These are phyloP conservation scores for Cephalopholis sonnerati DNA, from an alignment of 2,113 vertebrate species.

Conservation along the genomic window DNA sequence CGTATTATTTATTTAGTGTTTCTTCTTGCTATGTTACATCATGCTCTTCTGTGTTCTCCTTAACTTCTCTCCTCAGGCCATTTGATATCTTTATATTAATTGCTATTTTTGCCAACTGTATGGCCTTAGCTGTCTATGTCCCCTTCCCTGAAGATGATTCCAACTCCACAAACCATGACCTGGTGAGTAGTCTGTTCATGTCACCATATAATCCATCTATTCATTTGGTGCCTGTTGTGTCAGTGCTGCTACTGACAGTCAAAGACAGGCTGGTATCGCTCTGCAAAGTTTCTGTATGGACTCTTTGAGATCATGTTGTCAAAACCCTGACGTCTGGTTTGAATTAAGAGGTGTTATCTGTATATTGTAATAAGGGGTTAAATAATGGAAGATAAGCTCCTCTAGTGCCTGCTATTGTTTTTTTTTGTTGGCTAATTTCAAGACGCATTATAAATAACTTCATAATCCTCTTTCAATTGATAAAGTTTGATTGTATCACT, in stretches of 20 bases:
- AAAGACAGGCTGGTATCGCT: background rate
- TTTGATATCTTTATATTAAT: slow-evolving; percentile 99
- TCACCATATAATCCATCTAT: background rate
- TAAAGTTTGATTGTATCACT: slow-evolving; percentile 8
- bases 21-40: background rate
- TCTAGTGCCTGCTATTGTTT: background rate
- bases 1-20: background rate
- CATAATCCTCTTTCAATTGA: slow-evolving; percentile 17
- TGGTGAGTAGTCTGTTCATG: slow-evolving; percentile 89
- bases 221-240: background rate
- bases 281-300: background rate
- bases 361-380: background rate
- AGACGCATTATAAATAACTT: background rate
- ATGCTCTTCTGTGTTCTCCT: slow-evolving; percentile 78
- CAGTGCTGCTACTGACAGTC: background rate
- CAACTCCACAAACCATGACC: slow-evolving; percentile 99
- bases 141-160: slow-evolving; percentile 99
- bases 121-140: slow-evolving; percentile 99
- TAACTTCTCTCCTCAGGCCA: slow-evolving; percentile 92
- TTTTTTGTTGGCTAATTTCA: background rate
- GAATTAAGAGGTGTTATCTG: background rate
- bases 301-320: background rate
- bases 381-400: background rate
- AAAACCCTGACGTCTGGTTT: background rate
- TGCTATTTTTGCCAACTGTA: slow-evolving; percentile 99